Base-by-base conservation (phyloP, 1,140 invertebrate species). In the Latrodectus geometricus region DNA sequence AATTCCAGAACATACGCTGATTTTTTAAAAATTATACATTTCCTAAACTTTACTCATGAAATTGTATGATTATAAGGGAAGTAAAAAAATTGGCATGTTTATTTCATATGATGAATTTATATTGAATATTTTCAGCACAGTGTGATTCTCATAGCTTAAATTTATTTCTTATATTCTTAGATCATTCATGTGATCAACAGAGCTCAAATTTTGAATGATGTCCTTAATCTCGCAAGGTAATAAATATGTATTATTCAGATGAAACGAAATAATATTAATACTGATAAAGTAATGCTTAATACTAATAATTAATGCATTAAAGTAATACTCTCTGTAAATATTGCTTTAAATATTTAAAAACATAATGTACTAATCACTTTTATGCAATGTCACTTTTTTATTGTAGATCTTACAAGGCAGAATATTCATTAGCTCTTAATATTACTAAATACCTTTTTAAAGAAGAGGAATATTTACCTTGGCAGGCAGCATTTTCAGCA, bases 131-230 rank as follows among this genome's bases (percentile, higher is more conserved):
- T 23, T 52, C 9, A n/a, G 52, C 52, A 4, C 15, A 75, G 14
- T 20, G 17, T 5, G 68, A 69, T 20, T 20, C 21, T 5, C 21
- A 69, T 69, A 20, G 14, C 54, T 56, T 35, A 35, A 56, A 61
- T 61, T 15, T 23, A 23, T 75, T 15, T 56, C 11, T 12, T 65
- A 56, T 78, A 61, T 35, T 8, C 2, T 21, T 21, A 87, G 85
- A 69, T 9, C 5, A 96, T 97, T 73, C 93, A 94, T 68, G 92
- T 94, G 0, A 93, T 95, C 50, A 98, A 98, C 90, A 91, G 97
- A 88, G 97, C 96, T 0, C 96, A 98, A 90, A 91, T 98, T 8
- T 92, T 98, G 0, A 95, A 98, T 89, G 97, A 98, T 90, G 94
- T 95, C 0, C 92, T 97, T 89, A 96, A 96, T 89, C 91, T 98